These are phyloP conservation scores for Drosophila trapezifrons DNA, from an alignment of 1,140 invertebrate genomes.

Conservation along the genomic window DNA sequence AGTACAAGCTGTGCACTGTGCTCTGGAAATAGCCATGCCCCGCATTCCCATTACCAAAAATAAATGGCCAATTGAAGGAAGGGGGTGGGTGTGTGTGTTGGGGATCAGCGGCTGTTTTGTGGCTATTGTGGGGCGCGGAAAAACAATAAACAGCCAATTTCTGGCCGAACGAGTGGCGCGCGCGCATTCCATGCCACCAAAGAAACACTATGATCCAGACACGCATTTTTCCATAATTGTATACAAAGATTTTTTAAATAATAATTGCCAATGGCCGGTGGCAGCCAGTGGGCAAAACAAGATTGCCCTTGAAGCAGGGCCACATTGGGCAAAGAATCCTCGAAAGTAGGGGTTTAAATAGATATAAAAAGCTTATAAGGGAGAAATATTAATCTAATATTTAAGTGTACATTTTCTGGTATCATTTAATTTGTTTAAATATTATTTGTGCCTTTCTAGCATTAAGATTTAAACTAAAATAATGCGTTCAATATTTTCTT, in stretches of 20 bases:
- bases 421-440: background rate
- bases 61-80: constrained; percentile 41
- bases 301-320: constrained; percentile 55
- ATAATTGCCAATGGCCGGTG: constrained; percentile 40
- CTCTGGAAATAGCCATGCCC: constrained; percentile 69
- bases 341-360: background rate
- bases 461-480: background rate
- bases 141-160: constrained; percentile 67
- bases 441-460: background rate
- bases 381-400: background rate
- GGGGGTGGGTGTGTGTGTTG: background rate
- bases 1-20: constrained; percentile 50
- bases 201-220: constrained; percentile 30
- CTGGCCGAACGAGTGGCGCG: constrained; percentile 55
- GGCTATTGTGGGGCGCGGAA: constrained; percentile 66
- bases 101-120: constrained; percentile 12
- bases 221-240: constrained; percentile 44
- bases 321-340: constrained; percentile 12
- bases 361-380: background rate
- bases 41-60: constrained; percentile 60
- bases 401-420: background rate
- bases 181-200: constrained; percentile 48
- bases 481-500: too few species aligned
- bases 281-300: constrained; percentile 30
- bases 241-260: constrained; percentile 43